Percentiles rank a stretch among this genome's conserved stretches.
Conservation (phyloP, 2,797 vertebrate genomes). For the Spinus pinus region DNA sequence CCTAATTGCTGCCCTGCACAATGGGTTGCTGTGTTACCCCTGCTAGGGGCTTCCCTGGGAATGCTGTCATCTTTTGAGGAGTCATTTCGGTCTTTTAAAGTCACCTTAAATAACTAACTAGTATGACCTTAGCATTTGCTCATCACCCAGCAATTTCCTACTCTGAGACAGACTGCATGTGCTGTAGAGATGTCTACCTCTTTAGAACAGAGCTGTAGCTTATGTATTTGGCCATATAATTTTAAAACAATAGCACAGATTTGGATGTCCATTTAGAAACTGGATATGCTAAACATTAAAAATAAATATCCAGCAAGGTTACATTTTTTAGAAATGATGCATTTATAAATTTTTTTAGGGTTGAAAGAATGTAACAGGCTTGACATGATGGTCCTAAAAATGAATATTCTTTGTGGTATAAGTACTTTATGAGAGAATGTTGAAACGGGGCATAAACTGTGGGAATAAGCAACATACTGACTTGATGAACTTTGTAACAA, state of each 20-base stretch:
- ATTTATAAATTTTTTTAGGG: not conserved
- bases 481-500: not conserved
- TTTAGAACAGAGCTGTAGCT: not conserved
- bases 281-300: not conserved
- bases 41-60: constrained; percentile 32
- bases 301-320: not conserved
- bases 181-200: not conserved
- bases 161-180: not conserved
- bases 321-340: not conserved
- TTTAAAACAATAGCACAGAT: not conserved
- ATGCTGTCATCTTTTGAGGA: constrained; percentile 2
- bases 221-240: not conserved
- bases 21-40: constrained; percentile 33
- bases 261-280: not conserved
- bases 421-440: not conserved
- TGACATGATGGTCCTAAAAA: not conserved
- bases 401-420: not conserved
- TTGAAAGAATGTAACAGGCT: not conserved
- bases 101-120: constrained; percentile 34
- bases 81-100: not conserved
- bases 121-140: not conserved
- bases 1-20: constrained; percentile 38
- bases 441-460: not conserved
- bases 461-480: not conserved
- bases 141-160: not conserved